Evolutionary conservation across 2,113 vertebrate genomes (phyloP).

Genomic region (Motacilla tschutschensis): DNA sequence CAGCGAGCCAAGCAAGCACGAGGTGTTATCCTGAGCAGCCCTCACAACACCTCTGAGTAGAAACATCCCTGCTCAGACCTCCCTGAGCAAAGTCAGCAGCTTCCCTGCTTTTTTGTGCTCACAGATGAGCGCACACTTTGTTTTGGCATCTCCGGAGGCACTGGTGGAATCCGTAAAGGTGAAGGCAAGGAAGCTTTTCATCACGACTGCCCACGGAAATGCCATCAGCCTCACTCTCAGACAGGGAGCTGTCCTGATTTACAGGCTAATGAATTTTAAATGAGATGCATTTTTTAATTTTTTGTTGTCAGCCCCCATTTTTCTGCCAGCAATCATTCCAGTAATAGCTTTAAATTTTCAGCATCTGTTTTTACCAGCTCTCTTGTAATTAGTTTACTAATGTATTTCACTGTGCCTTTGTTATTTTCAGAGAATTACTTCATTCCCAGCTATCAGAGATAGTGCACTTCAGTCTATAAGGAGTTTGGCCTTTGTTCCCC

Average conservation of each 20-base stretch:
- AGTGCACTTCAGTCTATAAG: constrained; percentile 55
- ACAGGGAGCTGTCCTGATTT: constrained; percentile 33
- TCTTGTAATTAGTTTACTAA: constrained; percentile 63
- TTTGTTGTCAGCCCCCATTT: constrained; percentile 47
- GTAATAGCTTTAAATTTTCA: constrained; percentile 46
- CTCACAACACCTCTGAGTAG: neutral
- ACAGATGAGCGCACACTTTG: rapidly evolving
- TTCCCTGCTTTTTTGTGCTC: neutral
- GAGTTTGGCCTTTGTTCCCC: constrained; percentile 63
- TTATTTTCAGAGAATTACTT: constrained; percentile 55
- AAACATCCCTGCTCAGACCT: neutral
- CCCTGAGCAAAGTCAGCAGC: neutral
- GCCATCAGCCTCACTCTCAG: neutral
- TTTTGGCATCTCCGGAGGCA: neutral
- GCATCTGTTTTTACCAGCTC: constrained; percentile 57
- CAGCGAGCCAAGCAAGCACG: neutral
- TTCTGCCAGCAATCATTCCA: constrained; percentile 36
- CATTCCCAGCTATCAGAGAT: constrained; percentile 55
- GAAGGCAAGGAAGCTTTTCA: constrained; percentile 27
- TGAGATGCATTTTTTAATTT: constrained; percentile 43
- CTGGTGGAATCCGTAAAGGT: neutral
- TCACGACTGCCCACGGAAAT: neutral
- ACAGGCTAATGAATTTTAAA: constrained; percentile 59
- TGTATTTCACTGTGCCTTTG: constrained; percentile 50
- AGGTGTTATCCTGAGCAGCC: neutral